Evolutionary conservation across 2,113 vertebrate species (phyloP), one percentile per base, ranked within the genome.

Genomic region (Phocoena phocoena): DNA sequence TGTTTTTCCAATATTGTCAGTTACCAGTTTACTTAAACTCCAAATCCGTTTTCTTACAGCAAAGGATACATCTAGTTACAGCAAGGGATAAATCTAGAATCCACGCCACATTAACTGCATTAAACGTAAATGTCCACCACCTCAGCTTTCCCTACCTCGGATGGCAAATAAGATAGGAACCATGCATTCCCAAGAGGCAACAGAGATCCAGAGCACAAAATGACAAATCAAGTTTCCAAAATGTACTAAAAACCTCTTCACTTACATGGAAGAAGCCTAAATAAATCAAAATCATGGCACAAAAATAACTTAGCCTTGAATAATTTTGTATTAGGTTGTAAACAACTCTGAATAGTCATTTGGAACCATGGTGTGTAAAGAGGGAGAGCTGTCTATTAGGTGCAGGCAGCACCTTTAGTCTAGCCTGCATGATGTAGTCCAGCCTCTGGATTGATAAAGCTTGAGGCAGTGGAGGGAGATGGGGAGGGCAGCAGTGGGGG

Each of bases 21-120:
- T 93, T 93, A 73, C 83, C 71, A 91, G 68, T 74, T 93, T 79
- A 81, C 93, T 89, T 89, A 89, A 97, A 93, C 73, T 96, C 53
- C 28, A 82, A 89, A 50, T 86, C 71, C 5, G 2, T 91, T 95
- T 96, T 70, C 83, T 90, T 86, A 67, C 31, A 70, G 20, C 82
- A 86, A 85, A 50, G 81, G 50, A 76, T 81, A 84, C 36, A 86
- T 36, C n/a, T 63, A 89, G 62, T 92, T 86, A 67, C 26, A 65
- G 20, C 82, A 86, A 85, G 44, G 81, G 50, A 76, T 81, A 84
- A 80, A 85, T 95, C 86, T 95, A 62, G 83, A 92, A 36, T 67
- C 53, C 38, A n/a, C n/a, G 76, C 77, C 65, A 83, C 79, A 68
- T 44, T 87, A 82, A 67, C 60, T 62, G 21, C 67, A 41, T 55